Conservation (phyloP, 2,113 vertebrate genomes). For the Lichenostomus cassidix region DNA sequence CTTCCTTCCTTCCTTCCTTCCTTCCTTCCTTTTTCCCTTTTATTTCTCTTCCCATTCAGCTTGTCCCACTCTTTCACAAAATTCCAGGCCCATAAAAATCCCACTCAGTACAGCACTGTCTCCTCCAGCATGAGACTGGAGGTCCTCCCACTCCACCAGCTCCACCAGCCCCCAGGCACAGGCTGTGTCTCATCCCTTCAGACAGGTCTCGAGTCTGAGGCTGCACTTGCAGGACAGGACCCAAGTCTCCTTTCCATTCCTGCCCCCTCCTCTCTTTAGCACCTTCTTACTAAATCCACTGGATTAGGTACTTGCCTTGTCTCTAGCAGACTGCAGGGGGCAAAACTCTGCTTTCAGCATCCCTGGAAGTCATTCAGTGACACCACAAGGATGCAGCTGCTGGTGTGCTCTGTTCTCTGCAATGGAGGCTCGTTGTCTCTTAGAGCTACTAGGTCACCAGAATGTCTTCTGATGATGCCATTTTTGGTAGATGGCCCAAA, state of each 20-base stretch:
- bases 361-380: neutral
- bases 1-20: neutral
- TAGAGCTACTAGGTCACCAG: neutral
- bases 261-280: neutral
- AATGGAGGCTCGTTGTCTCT: accelerated
- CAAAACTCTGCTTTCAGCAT: neutral
- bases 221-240: neutral
- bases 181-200: neutral
- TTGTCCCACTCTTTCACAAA: neutral
- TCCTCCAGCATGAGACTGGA: neutral
- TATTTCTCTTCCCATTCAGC: neutral
- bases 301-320: neutral
- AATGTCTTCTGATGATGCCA: neutral
- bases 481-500: neutral
- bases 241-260: neutral
- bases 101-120: neutral
- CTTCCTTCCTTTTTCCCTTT: neutral
- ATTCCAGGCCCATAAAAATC: neutral
- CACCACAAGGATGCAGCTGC: neutral
- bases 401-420: neutral
- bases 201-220: neutral
- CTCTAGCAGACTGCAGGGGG: neutral
- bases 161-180: accelerated
- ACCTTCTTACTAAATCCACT: neutral
- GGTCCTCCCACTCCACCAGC: accelerated